phyloP scores from a whole-genome alignment of 2,113 vertebrate genomes.

The Coregonus clupeaformis region DNA sequence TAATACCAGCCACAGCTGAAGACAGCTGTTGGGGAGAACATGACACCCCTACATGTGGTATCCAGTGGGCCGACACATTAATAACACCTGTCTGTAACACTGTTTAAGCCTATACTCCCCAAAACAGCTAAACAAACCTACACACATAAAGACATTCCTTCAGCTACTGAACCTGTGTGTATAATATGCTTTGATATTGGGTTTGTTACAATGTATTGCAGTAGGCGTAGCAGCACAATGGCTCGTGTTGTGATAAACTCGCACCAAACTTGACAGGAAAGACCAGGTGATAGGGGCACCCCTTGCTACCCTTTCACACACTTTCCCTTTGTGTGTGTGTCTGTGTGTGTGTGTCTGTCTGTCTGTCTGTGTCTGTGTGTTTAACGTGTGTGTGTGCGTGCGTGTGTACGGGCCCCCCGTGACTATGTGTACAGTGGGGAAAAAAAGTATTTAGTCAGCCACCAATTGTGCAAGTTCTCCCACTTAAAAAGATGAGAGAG shows the following conservation, averaged over 20 bases:
- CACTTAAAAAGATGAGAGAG: too few species aligned
- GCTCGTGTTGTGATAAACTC: slow-evolving; percentile 23
- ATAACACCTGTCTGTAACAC: slow-evolving; percentile 70
- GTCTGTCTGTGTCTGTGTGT: neutral
- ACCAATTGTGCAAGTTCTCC: too few species aligned
- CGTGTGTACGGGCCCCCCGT: too few species aligned
- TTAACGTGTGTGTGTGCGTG: neutral
- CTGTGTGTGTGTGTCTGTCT: neutral
- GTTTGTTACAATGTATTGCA: neutral
- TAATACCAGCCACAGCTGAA: slow-evolving; percentile 29
- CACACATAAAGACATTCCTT: slow-evolving; percentile 41
- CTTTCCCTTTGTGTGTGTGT: too few species aligned
- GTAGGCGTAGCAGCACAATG: neutral
- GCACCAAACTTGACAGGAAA: slow-evolving; percentile 27
- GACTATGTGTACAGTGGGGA: too few species aligned
- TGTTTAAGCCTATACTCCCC: slow-evolving; percentile 35
- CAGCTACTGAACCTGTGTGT: slow-evolving; percentile 38
- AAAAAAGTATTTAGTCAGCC: too few species aligned
- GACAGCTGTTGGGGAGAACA: slow-evolving; percentile 68
- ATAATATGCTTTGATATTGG: slow-evolving; percentile 29
- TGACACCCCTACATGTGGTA: slow-evolving; percentile 65
- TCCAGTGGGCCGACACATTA: slow-evolving; percentile 64
- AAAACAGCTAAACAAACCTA: neutral
- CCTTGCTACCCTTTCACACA: slow-evolving; percentile 28
- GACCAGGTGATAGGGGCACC: slow-evolving; percentile 45